Base-by-base conservation (phyloP, 2,797 vertebrate genomes). In the Peromyscus melanophrys region DNA sequence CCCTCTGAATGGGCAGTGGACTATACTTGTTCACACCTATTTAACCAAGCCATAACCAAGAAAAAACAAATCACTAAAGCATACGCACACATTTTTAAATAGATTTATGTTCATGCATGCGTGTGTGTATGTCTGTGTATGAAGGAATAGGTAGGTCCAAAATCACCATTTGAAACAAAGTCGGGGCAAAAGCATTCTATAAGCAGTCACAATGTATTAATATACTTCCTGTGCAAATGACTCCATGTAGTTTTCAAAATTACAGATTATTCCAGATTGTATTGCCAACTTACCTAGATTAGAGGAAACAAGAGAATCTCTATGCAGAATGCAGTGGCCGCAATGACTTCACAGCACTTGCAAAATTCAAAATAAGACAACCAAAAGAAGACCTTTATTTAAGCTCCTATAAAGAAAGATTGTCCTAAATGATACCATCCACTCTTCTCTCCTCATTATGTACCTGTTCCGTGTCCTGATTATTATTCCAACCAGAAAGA, bases 401-500 rank as follows among this genome's bases (percentile, higher is more conserved):
- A 14, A 65, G 17, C 34, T 93, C 16, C 63, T 25, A 46, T 21
- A 61, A 63, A 49, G 77, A 82, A 57, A 8, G 23, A 73, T 4
- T 9, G 5, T 52, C 43, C 55, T 95, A 31, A 85, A 81, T 75
- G 5, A 0, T 17, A 57, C 2, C 21, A 7, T 91, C 14, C 12
- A 1, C 43, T 67, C 0, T 7, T 23, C 1, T 40, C 10, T 69
- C 5, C 10, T 23, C 37, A 82, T 93, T 5, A 4, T 19, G 71
- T 27, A 57, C 40, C 77, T 14, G 1, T 31, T 25, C 31, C 14
- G 52, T 92, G 95, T 77, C 61, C 65, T 92, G 40, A 92, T 85
- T 93, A 76, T 61, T 92, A 77, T 93, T 91, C 91, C 37, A 95
- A 14, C 83, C 46, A 95, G 69, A 40, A 89, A 89, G 86, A 55